These are phyloP conservation scores for Melanophora roralis DNA, from an alignment of 2,888 invertebrate species.

Conservation along the genomic window DNA sequence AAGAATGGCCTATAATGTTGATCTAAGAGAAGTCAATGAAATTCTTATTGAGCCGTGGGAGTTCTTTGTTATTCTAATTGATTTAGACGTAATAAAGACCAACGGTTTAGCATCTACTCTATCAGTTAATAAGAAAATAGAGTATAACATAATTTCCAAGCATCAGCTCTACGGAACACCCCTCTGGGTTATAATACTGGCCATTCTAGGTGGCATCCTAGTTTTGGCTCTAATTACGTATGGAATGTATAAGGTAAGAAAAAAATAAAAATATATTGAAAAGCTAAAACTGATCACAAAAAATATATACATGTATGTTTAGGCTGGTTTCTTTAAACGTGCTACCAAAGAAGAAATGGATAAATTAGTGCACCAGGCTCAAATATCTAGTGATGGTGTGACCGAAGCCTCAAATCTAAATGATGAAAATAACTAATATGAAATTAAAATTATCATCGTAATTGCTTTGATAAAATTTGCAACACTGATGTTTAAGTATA, in stretches of 20 bases:
- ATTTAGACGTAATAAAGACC: constrained; percentile 70
- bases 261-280: background rate
- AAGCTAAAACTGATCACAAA: background rate
- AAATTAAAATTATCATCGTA: background rate
- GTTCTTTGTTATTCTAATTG: constrained; percentile 74
- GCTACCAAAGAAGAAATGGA: constrained; percentile 78
- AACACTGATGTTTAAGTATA: background rate
- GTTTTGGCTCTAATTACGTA: constrained; percentile 75
- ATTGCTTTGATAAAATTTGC: background rate
- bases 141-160: constrained; percentile 76
- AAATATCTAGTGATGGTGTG: constrained; percentile 70
- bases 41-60: constrained; percentile 76
- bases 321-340: constrained; percentile 79
- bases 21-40: constrained; percentile 75
- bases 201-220: constrained; percentile 77
- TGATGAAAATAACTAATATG: constrained; percentile 64
- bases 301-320: background rate
- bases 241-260: constrained; percentile 74
- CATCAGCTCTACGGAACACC: constrained; percentile 72
- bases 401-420: constrained; percentile 72
- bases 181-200: constrained; percentile 77
- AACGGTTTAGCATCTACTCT: constrained; percentile 70
- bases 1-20: constrained; percentile 72
- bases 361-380: constrained; percentile 73
- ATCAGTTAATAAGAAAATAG: constrained; percentile 70